Conservation (phyloP, 1,140 invertebrate species). For the Panagrolaimus sp. region DNA sequence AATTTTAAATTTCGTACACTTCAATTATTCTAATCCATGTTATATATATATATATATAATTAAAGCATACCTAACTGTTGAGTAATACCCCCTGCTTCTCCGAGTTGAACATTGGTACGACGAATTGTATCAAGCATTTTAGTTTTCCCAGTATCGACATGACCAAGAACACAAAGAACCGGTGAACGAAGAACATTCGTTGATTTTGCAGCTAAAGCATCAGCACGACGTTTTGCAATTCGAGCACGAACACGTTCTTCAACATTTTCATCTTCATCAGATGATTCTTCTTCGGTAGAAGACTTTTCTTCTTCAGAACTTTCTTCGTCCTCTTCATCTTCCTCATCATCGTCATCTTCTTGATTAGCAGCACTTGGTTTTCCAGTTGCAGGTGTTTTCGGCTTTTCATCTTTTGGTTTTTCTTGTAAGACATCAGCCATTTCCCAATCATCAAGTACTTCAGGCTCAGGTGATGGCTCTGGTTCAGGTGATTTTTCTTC, state of each 20-base stretch:
- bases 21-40: too few species aligned
- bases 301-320: slow-evolving; percentile 19
- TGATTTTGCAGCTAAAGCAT: slow-evolving; percentile 68
- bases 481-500: slow-evolving; percentile 17
- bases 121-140: slow-evolving; percentile 95
- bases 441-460: slow-evolving; percentile 46
- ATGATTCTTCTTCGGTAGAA: slow-evolving; percentile 39
- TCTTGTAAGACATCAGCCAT: slow-evolving; percentile 21
- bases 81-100: slow-evolving; percentile 97
- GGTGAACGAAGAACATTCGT: slow-evolving; percentile 80
- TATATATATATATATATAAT: too few species aligned
- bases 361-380: slow-evolving; percentile 18
- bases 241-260: slow-evolving; percentile 29
- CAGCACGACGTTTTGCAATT: slow-evolving; percentile 39
- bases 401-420: slow-evolving; percentile 2
- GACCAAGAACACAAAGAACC: slow-evolving; percentile 96
- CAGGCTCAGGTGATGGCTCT: neutral
- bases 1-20: too few species aligned
- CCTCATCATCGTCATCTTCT: slow-evolving; percentile 40
- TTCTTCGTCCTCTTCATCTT: slow-evolving; percentile 36
- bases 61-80: slow-evolving; percentile 99
- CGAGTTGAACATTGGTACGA: slow-evolving; percentile 90
- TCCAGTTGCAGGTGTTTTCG: neutral
- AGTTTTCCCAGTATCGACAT: slow-evolving; percentile 99
- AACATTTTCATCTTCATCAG: slow-evolving; percentile 32